These are phyloP conservation scores for Taenioides sp. DNA, from an alignment of 2,797 vertebrate genomes.

Conservation along the genomic window DNA sequence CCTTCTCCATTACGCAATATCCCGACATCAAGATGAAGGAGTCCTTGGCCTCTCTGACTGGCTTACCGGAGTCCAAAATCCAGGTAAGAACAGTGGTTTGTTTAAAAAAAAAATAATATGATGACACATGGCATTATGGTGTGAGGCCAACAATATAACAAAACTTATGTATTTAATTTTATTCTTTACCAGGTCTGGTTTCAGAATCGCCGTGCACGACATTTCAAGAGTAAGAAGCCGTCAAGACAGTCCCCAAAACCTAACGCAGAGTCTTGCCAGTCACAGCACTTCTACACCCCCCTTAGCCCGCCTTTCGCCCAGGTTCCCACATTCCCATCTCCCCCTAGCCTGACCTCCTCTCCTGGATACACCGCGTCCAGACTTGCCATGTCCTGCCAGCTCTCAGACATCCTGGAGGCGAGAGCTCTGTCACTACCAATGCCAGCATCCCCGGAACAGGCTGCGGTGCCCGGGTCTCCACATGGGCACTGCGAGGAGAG, in stretches of 20 bases:
- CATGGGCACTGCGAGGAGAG: not conserved
- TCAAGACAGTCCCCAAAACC: slow-evolving; percentile 1
- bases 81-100: slow-evolving; percentile 55
- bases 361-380: slow-evolving; percentile 31
- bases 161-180: not conserved
- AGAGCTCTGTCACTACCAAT: not conserved
- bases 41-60: slow-evolving; percentile 58
- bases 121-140: not conserved
- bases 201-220: slow-evolving; percentile 71
- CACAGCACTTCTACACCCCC: not conserved
- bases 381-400: slow-evolving; percentile 51
- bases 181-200: slow-evolving; percentile 70
- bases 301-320: slow-evolving; percentile 4
- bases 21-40: slow-evolving; percentile 66
- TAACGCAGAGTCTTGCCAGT: not conserved
- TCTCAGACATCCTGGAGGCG: slow-evolving; percentile 24
- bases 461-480: not conserved
- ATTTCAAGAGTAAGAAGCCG: slow-evolving; percentile 72
- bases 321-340: not conserved
- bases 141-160: not conserved
- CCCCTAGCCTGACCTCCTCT: slow-evolving; percentile 15
- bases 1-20: slow-evolving; percentile 66
- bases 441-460: slow-evolving; percentile 13
- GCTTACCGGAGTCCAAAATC: slow-evolving; percentile 71
- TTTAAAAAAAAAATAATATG: not conserved